Evolutionary conservation across 1,140 invertebrate species (phyloP), one percentile per base, ranked within the genome.

Genomic region (Tetranychus cinnabarinus): DNA sequence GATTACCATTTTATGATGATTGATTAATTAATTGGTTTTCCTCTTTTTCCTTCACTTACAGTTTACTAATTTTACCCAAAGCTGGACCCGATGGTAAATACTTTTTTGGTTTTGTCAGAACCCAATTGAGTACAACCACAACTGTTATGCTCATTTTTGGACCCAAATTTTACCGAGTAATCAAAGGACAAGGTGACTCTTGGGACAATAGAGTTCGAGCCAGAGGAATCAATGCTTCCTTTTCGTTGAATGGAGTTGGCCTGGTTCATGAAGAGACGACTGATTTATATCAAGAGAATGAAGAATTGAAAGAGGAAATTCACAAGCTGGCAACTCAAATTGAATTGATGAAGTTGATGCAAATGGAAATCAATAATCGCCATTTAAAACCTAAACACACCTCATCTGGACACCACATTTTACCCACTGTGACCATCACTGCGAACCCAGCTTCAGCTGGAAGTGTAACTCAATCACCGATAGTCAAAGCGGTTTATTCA

Each of bases 11-110:
- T 42, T 42, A 6, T 10, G 39, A 42, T 42, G 39, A 6, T 45
- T 23, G 13, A 57, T 52, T 31, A 65, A 56, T 56, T 62, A 36
- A 59, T 59, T 35, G 36, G 23, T 23, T 33, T 46, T 37, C 56
- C 23, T 59, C 13, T 60, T 61, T 50, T 60, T 59, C 31, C 31
- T 59, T 62, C 67, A 76, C 77, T 8, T 10, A 45, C 74, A 88
- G 84, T 72, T 78, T 89, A 63, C 78, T 88, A 66, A 82, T 90
- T 61, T 80, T 88, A 66, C 86, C 86, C 3, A 75, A 80, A 65
- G 85, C 86, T 56, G 86, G 86, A 31, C 86, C 87, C 2, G 86
- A 90, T 69, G 83, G 86, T 65, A 89, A 90, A 69, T 90, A 89
- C 68, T 74, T 87, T 23, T 76, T 89, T 52, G 86, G 85, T 33